A percentile compares a stretch with the other conserved stretches of the same genome.
phyloP scores from a whole-genome alignment of 1,140 invertebrate genomes.

The Eubasilissa regina region DNA sequence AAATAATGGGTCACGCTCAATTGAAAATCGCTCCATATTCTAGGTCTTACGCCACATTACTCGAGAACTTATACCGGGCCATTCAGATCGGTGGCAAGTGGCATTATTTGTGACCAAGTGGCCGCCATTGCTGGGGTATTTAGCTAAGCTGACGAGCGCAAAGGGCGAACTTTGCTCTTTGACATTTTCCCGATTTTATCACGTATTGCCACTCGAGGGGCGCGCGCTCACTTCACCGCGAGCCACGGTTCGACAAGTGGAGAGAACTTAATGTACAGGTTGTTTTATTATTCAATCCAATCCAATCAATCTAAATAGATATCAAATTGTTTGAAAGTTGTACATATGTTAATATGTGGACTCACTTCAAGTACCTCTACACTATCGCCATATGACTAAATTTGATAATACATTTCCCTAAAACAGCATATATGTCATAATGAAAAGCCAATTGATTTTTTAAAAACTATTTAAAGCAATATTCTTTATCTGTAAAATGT shows the following conservation, averaged over 20 bases:
- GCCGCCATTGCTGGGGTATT: constrained; percentile 3
- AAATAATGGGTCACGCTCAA: no score
- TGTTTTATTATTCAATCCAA: neutral
- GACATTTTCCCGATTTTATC: constrained; percentile 60
- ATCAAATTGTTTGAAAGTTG: no score
- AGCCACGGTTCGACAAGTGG: neutral
- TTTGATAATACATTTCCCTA: no score
- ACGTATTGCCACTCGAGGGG: constrained; percentile 54
- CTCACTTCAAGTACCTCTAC: no score
- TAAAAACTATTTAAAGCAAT: no score
- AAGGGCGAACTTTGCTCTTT: constrained; percentile 58
- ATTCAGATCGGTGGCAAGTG: constrained; percentile 2
- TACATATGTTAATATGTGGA: no score
- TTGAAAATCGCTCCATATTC: neutral
- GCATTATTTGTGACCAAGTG: neutral
- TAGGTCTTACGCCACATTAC: neutral
- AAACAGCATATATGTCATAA: no score
- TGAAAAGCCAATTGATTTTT: no score
- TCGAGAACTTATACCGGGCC: neutral
- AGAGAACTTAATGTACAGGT: neutral
- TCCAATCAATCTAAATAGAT: no score
- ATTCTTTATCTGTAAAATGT: no score
- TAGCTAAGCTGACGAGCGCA: constrained; percentile 25
- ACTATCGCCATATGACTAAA: no score
- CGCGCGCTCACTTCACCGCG: constrained; percentile 27